Evolutionary conservation across 2,113 vertebrate species (phyloP), one percentile per base, ranked within the genome.

Genomic region (Peromyscus polionotus): DNA sequence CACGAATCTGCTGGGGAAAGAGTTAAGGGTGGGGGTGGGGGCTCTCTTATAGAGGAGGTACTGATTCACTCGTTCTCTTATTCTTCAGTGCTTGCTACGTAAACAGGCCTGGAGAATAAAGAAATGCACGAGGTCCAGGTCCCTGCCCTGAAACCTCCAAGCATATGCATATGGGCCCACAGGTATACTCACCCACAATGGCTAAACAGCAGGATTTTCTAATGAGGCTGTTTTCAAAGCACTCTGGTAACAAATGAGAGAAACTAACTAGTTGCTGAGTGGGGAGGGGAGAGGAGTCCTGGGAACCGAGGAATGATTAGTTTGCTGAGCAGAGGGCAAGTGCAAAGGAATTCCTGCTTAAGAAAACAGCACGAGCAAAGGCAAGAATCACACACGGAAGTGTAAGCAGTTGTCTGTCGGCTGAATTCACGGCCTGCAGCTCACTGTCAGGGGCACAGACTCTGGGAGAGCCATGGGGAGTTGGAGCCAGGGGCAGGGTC

Each of bases 311-410:
- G 26, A 96, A 89, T 84, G 70, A 39, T 85, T 42, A 72, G 17
- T 93, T 97, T 57, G 39, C 65, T 19, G 10, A 51, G 70, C 45
- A 57, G 67, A 45, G 81, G 42, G 79, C 91, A 96, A 92, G 57
- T 31, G 14, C 31, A 92, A 86, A 17, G 48, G 59, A 24, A 81
- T 81, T 95, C 33, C 24, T 79, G 20, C 13, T 63, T 90, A 85
- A 42, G 88, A 75, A 96, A 85, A 92, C 17, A 86, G 63, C 16
- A 6, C 79, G 26, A 65, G 5, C 70, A 95, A 94, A 95, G 54
- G 42, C 70, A 88, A 45, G 20, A 96, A 20, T 17, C 33, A 7
- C 63, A 1, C n/a, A 7, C 63, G 2, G 2, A 59, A 80, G 8
- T 39, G 31, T 33, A 79, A 59, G 75, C 42, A 70, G 28, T 84